Evolutionary conservation across 2,888 invertebrate genomes (phyloP).

Genomic region (Chaetogeoica ovagalla): DNA sequence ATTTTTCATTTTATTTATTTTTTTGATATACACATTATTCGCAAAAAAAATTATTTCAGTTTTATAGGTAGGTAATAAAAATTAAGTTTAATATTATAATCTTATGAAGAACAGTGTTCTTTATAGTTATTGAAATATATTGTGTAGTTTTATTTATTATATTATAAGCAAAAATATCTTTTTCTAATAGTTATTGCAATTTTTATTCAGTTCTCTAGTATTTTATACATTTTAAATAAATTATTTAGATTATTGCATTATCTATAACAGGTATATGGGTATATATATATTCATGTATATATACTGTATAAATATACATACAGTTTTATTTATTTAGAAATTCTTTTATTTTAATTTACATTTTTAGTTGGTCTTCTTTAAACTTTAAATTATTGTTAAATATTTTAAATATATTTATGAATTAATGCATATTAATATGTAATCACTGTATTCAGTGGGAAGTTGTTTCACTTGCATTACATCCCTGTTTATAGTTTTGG

Average conservation of each 20-base stretch:
- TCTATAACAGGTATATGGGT: too few species aligned
- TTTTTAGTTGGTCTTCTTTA: neutral
- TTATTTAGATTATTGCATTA: too few species aligned
- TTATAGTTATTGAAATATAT: too few species aligned
- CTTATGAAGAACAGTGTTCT: too few species aligned
- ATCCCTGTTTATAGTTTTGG: conserved; percentile 47
- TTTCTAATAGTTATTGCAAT: too few species aligned
- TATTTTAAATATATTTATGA: conserved; percentile 10
- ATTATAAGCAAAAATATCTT: too few species aligned
- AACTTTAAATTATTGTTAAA: conserved; percentile 3
- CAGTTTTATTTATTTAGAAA: neutral
- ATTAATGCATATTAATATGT: conserved; percentile 8
- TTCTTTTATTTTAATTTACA: neutral
- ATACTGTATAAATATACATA: neutral
- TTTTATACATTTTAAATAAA: too few species aligned
- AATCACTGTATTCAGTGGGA: conserved; percentile 33
- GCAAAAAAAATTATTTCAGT: neutral
- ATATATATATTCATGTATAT: neutral
- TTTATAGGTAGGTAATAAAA: too few species aligned
- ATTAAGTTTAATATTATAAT: too few species aligned
- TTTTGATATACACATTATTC: neutral
- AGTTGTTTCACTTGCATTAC: conserved; percentile 26
- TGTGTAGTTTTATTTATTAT: too few species aligned
- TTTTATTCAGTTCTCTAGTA: too few species aligned
- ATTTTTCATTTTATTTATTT: neutral